Evolutionary conservation across 2,113 vertebrate genomes (phyloP).

Genomic region (Melanocharis versteri): DNA sequence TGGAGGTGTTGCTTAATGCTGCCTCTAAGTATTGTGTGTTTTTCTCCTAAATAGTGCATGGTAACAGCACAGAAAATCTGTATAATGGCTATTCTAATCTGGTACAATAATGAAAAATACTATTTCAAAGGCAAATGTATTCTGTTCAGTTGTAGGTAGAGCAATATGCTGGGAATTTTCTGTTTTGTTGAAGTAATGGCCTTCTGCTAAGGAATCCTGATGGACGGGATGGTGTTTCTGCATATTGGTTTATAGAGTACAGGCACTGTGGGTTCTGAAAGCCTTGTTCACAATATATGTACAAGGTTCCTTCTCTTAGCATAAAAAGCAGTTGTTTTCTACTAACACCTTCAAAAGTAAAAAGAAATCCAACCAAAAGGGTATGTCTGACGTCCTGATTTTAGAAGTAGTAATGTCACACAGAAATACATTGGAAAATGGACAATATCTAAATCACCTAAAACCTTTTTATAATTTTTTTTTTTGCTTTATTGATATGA

Average conservation of each 20-base stretch:
- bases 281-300: not conserved
- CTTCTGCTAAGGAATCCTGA: not conserved
- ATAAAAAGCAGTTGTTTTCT: not conserved
- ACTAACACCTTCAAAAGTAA: not conserved
- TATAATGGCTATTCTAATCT: not conserved
- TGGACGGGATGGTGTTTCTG: not conserved
- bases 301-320: not conserved
- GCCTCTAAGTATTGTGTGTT: accelerated
- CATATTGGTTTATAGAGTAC: not conserved
- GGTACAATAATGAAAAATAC: not conserved
- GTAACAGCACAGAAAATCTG: not conserved
- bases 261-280: not conserved
- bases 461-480: not conserved
- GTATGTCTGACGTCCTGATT: not conserved
- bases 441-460: not conserved
- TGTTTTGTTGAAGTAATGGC: not conserved
- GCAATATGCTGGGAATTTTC: not conserved
- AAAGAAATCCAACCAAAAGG: not conserved
- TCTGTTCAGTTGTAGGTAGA: not conserved
- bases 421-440: not conserved
- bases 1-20: not conserved
- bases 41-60: not conserved
- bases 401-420: not conserved
- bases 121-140: not conserved
- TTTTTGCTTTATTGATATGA: not conserved